Evolutionary conservation across 1,140 invertebrate species (phyloP).

Genomic region (Laupala kohalensis): DNA sequence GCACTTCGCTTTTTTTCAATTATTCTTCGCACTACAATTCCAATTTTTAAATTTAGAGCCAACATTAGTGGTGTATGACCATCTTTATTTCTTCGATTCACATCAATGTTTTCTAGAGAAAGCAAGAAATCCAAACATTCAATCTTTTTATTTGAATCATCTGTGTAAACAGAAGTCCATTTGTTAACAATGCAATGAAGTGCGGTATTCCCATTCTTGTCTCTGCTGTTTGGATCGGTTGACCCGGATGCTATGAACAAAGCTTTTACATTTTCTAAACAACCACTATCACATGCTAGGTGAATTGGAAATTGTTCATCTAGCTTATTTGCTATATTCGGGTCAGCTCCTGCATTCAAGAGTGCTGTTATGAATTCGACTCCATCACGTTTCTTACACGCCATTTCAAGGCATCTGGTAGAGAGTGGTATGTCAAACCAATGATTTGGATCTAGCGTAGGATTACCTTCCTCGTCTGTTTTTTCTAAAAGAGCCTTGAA

Average conservation of each 20-base stretch:
- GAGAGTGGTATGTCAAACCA: constrained; percentile 29
- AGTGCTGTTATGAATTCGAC: constrained; percentile 43
- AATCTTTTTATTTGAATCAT: no score
- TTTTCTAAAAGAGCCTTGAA: constrained; percentile 33
- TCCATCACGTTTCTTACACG: constrained; percentile 25
- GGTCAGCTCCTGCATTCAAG: constrained; percentile 46
- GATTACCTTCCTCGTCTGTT: constrained; percentile 21
- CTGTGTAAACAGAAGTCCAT: not conserved
- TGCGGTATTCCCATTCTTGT: constrained; percentile 41
- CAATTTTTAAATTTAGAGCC: constrained; percentile 26
- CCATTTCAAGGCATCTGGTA: constrained; percentile 38
- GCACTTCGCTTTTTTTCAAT: not conserved
- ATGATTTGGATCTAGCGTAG: constrained; percentile 30
- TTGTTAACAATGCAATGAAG: constrained; percentile 43
- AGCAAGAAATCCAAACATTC: constrained; percentile 17
- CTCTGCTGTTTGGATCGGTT: constrained; percentile 47
- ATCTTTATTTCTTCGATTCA: constrained; percentile 21
- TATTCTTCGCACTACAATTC: constrained; percentile 19
- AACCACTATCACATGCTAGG: constrained; percentile 40
- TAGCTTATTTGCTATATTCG: constrained; percentile 45
- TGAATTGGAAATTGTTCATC: constrained; percentile 49
- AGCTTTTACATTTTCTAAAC: constrained; percentile 31
- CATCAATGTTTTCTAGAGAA: constrained; percentile 14
- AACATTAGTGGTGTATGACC: constrained; percentile 20
- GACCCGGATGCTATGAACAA: no score